phyloP scores from a whole-genome alignment of 2,797 vertebrate species.

The Limnodromus scolopaceus region DNA sequence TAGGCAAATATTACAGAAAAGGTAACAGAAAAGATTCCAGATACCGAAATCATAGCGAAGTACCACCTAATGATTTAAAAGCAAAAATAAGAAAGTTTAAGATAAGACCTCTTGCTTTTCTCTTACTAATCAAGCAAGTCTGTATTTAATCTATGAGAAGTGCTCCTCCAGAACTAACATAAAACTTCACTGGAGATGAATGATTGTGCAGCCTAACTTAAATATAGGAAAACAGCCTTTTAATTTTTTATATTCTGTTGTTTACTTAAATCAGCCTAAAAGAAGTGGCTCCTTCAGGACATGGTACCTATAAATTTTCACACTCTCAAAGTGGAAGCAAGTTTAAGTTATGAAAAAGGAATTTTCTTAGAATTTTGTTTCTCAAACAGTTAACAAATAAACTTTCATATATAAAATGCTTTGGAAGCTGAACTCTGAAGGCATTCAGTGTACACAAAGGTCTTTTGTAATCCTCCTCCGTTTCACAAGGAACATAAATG shows the following conservation, averaged over 20 bases:
- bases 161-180: not conserved
- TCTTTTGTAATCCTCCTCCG: not conserved
- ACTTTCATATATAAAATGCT: not conserved
- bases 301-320: not conserved
- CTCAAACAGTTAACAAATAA: not conserved
- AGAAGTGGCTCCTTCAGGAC: not conserved
- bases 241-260: not conserved
- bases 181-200: not conserved
- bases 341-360: not conserved
- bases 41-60: conserved; percentile 94
- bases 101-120: not conserved
- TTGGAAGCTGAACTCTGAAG: not conserved
- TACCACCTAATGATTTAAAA: conserved; percentile 89
- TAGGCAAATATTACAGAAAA: conserved; percentile 98
- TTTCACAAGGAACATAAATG: not conserved
- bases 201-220: not conserved
- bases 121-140: not conserved
- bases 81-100: conserved; percentile 33
- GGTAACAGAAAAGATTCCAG: conserved; percentile 94
- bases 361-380: not conserved
- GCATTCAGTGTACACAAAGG: not conserved
- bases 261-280: not conserved
- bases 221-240: not conserved
- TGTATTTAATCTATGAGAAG: not conserved
- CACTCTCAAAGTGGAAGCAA: not conserved